Percentiles rank a stretch among this genome's conserved stretches.
These are phyloP conservation scores for Rhagonycha fulva DNA, from an alignment of 2,888 invertebrate species.

Conservation along the genomic window DNA sequence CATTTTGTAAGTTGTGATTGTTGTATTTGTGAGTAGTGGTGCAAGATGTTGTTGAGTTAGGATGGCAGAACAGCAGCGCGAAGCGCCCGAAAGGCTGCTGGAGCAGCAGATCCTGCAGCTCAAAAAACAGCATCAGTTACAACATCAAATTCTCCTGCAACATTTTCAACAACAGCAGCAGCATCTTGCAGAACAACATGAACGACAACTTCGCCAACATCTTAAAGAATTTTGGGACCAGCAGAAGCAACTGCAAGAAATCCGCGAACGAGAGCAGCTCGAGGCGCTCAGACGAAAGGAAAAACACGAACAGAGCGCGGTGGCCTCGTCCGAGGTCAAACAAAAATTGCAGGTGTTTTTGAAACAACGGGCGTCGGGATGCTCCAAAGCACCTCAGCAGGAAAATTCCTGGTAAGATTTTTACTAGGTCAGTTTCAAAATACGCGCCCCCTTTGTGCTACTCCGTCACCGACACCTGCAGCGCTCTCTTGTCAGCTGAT, in stretches of 20 bases:
- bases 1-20: conserved; percentile 45
- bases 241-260: conserved; percentile 78
- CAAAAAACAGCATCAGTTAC: conserved; percentile 91
- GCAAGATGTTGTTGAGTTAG: conserved; percentile 28
- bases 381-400: conserved; percentile 49
- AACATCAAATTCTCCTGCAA: conserved; percentile 88
- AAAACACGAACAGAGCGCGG: conserved; percentile 93
- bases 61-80: conserved; percentile 52
- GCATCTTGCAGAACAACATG: conserved; percentile 87
- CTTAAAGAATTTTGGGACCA: conserved; percentile 92
- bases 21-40: conserved; percentile 26
- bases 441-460: conserved; percentile 31
- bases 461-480: conserved; percentile 18
- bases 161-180: conserved; percentile 91
- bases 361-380: conserved; percentile 52
- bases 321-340: conserved; percentile 95
- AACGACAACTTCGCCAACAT: conserved; percentile 86
- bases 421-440: conserved; percentile 39
- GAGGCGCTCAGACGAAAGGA: conserved; percentile 91
- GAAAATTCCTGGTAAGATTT: conserved; percentile 53
- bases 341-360: conserved; percentile 84
- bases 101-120: conserved; percentile 69
- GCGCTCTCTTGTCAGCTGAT: conserved; percentile 39
- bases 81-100: conserved; percentile 54
- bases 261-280: conserved; percentile 78